Evolutionary conservation across 1,140 invertebrate species (phyloP).

Genomic region (Neotoxoptera formosana): DNA sequence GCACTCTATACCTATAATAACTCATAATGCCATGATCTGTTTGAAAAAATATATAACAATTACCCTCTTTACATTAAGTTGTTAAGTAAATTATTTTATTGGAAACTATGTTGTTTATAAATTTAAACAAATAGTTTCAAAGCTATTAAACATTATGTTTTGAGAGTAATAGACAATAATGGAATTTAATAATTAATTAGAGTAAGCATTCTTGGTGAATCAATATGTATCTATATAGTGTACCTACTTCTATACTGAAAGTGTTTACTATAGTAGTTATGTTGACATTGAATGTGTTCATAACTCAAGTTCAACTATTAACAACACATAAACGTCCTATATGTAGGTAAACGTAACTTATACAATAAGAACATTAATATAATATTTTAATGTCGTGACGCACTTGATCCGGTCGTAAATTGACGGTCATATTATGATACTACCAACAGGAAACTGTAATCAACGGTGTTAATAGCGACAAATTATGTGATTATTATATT

Average conservation of each 20-base stretch:
- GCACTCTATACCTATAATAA: not conserved
- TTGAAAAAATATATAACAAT: not conserved
- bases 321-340: not conserved
- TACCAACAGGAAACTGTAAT: slow-evolving; percentile 8
- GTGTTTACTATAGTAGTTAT: no score
- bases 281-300: not conserved
- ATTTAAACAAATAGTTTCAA: not conserved
- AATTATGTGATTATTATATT: slow-evolving; percentile 24
- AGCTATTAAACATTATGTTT: not conserved
- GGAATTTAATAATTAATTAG: not conserved
- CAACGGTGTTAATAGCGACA: not conserved
- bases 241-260: not conserved
- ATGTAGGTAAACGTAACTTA: not conserved
- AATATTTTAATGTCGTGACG: not conserved
- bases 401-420: not conserved
- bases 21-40: not conserved
- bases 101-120: not conserved
- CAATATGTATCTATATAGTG: not conserved
- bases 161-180: not conserved
- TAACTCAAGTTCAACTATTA: not conserved
- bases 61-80: not conserved
- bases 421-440: not conserved
- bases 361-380: not conserved
- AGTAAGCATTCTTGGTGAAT: not conserved
- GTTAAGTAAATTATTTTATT: not conserved